These are phyloP conservation scores for Osmerus eperlanus DNA, from an alignment of 2,113 vertebrate species.

Conservation along the genomic window DNA sequence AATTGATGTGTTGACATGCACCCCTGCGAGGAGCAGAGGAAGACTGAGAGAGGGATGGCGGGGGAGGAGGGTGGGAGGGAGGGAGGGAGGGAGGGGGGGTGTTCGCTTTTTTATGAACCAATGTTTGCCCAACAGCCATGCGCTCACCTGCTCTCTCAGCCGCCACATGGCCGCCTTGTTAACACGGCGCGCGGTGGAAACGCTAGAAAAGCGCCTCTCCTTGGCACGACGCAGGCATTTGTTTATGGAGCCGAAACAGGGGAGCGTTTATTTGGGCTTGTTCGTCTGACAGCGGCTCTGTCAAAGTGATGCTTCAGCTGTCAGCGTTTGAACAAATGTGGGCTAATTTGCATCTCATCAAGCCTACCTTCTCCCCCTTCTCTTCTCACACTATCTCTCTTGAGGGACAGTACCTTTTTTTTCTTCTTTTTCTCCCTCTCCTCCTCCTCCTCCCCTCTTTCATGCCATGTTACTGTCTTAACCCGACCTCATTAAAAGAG, in stretches of 20 bases:
- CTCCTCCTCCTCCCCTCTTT: conserved; percentile 27
- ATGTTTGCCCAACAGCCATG: conserved; percentile 31
- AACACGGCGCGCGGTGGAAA: conserved; percentile 37
- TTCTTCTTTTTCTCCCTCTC: not conserved
- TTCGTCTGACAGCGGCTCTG: conserved; percentile 54
- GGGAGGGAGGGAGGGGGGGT: not conserved
- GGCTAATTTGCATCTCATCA: conserved; percentile 69
- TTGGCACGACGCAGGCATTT: conserved; percentile 44
- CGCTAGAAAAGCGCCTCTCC: conserved; percentile 38
- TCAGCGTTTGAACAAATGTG: conserved; percentile 56
- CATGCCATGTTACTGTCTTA: conserved; percentile 46
- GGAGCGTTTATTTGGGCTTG: conserved; percentile 61
- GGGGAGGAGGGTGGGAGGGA: conserved; percentile 22
- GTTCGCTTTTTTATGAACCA: not conserved
- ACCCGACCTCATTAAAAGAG: conserved; percentile 60
- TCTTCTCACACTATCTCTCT: conserved; percentile 20
- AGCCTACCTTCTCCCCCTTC: conserved; percentile 35
- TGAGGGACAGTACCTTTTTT: conserved; percentile 38
- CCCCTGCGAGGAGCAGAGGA: not conserved
- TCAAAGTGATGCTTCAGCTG: conserved; percentile 56
- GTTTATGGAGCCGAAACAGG: conserved; percentile 47
- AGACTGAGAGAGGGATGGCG: conserved; percentile 2
- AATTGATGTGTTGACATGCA: conserved; percentile 13
- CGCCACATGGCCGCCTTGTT: conserved; percentile 33
- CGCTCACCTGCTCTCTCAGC: conserved; percentile 31